Evolutionary conservation across 2,888 invertebrate species (phyloP), one percentile per base, ranked within the genome.

Genomic region (Cepaea hortensis): DNA sequence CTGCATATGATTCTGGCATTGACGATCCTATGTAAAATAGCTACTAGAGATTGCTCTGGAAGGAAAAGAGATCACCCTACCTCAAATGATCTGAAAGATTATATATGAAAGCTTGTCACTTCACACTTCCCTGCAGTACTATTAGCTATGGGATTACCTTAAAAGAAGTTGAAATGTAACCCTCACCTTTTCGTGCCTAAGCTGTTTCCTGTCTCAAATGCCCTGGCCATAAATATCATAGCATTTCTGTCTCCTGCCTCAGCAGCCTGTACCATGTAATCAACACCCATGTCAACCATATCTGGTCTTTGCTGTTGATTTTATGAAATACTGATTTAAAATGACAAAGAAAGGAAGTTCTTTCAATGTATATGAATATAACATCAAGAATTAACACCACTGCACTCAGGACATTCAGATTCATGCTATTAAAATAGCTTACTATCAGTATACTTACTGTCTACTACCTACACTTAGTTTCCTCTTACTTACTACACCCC

Each of bases 191-290:
- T 89, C 50, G 88, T 90, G 62, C 94, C 95, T 4, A 95, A 92
- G 75, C 93, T 92, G 46, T 91, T 85, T 2, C 95, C 95, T 65
- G 94, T 94, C 89, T 95, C 95, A 91, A 94, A 95, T 35, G 95
- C 95, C 88, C 94, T 94, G 9, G 95, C 95, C 89, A 96, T 91
- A 91, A 94, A 95, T 7, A 95, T 91, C 94, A 95, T 95, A 4
- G 95, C 94, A 55, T 94, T 92, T 72, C 95, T 91, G 90, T 95
- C 95, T 6, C 95, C 95, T 87, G 94, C 94, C 50, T 95, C 94
- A 18, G 95, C 95, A 15, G 95, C 95, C 88, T 92, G 92, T 79
- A 93, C 89, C 95, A 95, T 95, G 89, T 94, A 93, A 87, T 94
- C 94, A 81, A 94, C 87, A 3, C 95, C 95, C 61, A 91, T 89